A percentile compares a stretch with the other conserved stretches of the same genome.
These are phyloP conservation scores for Strigops habroptila DNA, from an alignment of 2,113 vertebrate genomes.

Conservation along the genomic window DNA sequence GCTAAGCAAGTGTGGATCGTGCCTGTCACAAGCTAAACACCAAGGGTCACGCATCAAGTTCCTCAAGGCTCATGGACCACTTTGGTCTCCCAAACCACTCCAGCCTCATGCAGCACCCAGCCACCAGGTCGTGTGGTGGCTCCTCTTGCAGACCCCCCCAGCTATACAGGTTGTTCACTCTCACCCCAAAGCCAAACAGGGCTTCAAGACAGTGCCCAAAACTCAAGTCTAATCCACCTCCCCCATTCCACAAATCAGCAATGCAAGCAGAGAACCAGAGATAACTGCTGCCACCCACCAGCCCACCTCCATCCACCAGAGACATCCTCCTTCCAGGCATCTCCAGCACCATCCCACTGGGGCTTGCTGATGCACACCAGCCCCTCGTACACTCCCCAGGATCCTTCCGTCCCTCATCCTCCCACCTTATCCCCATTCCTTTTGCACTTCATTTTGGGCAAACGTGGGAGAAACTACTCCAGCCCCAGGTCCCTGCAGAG, in stretches of 20 bases:
- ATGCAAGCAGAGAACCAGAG: not conserved
- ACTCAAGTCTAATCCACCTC: not conserved
- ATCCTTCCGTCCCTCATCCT: not conserved
- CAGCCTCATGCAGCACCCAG: not conserved
- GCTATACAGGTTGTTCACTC: not conserved
- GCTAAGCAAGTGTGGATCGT: not conserved
- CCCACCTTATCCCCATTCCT: not conserved
- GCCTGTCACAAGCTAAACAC: not conserved
- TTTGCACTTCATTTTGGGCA: not conserved
- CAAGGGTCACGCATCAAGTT: not conserved
- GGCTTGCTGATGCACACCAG: not conserved
- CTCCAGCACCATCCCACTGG: not conserved
- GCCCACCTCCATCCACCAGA: not conserved
- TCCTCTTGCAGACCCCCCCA: not conserved
- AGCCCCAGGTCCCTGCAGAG: not conserved
- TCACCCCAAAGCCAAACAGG: not conserved
- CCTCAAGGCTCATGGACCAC: not conserved
- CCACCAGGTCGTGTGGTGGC: no score
- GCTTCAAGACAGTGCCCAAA: not conserved
- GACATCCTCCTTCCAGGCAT: not conserved
- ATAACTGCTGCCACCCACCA: not conserved
- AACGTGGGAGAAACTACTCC: not conserved
- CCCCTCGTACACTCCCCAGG: not conserved
- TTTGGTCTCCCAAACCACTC: not conserved
- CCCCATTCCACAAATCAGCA: not conserved